phyloP scores from a whole-genome alignment of 1,140 invertebrate genomes.

The Drosophila varians region DNA sequence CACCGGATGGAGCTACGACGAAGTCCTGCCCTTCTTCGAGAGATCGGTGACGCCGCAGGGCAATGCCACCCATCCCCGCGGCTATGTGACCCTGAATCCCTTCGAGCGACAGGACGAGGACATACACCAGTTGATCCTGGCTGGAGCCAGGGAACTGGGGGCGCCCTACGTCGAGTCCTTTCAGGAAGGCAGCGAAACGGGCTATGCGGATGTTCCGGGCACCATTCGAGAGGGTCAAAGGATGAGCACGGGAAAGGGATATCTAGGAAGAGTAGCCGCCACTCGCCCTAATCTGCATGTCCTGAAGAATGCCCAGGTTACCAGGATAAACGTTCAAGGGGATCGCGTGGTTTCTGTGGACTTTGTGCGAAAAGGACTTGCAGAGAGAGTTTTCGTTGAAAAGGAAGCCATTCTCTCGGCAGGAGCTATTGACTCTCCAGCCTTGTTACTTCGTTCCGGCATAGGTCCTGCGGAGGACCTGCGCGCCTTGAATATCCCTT shows the following conservation, averaged over 20 bases:
- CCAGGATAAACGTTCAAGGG: constrained; percentile 85
- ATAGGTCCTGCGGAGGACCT: constrained; percentile 85
- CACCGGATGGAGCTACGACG: constrained; percentile 64
- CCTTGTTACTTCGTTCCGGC: constrained; percentile 85
- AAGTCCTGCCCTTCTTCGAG: constrained; percentile 72
- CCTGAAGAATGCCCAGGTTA: constrained; percentile 86
- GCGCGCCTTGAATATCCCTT: constrained; percentile 79
- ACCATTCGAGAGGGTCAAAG: constrained; percentile 86
- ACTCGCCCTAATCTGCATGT: constrained; percentile 88
- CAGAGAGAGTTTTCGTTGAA: constrained; percentile 65
- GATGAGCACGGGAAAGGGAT: constrained; percentile 84
- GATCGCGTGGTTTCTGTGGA: constrained; percentile 63
- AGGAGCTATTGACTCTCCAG: constrained; percentile 85
- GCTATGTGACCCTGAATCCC: constrained; percentile 40
- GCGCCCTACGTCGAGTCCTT: constrained; percentile 36
- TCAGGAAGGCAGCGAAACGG: constrained; percentile 84
- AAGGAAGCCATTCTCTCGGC: constrained; percentile 86
- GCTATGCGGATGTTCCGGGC: constrained; percentile 84
- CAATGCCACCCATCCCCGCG: constrained; percentile 77
- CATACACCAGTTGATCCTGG: constrained; percentile 49
- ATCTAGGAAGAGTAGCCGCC: constrained; percentile 56
- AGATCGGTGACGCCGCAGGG: constrained; percentile 78
- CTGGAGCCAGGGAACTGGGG: constrained; percentile 43
- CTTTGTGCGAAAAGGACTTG: constrained; percentile 67
- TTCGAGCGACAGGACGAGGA: constrained; percentile 74